Evolutionary conservation across 1,140 invertebrate species (phyloP).

Genomic region (Bombus difficillimus): DNA sequence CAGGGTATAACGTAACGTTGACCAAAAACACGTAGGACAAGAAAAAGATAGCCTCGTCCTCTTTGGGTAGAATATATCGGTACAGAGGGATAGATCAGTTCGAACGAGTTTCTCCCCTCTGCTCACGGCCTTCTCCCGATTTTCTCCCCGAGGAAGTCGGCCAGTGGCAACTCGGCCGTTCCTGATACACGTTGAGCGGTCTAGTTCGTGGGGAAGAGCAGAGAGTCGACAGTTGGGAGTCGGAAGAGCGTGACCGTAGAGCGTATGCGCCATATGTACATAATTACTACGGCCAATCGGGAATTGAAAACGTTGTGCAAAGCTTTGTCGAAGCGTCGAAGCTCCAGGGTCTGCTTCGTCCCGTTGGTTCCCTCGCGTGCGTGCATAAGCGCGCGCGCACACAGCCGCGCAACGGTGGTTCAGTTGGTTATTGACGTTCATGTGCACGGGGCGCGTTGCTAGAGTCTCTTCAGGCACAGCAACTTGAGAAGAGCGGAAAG

Average conservation of each 20-base stretch:
- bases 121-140: neutral
- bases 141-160: slow-evolving; percentile 2
- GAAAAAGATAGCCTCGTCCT: neutral
- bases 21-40: neutral
- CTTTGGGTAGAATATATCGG: neutral
- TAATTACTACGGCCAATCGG: slow-evolving; percentile 61
- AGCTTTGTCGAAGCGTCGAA: slow-evolving; percentile 57
- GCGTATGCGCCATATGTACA: slow-evolving; percentile 55
- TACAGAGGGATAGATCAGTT: neutral
- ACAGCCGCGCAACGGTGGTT: slow-evolving; percentile 63
- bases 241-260: slow-evolving; percentile 4
- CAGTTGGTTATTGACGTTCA: slow-evolving; percentile 76
- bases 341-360: slow-evolving; percentile 54
- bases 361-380: slow-evolving; percentile 51
- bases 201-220: neutral
- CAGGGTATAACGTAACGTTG: neutral
- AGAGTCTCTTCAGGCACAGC: slow-evolving; percentile 28
- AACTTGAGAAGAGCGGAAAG: neutral
- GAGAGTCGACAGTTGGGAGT: neutral
- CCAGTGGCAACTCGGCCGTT: slow-evolving; percentile 26
- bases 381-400: slow-evolving; percentile 62
- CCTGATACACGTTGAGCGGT: slow-evolving; percentile 34
- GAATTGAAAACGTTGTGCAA: slow-evolving; percentile 46
- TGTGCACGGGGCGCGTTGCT: slow-evolving; percentile 67
- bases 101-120: neutral